Evolutionary conservation across 2,113 vertebrate genomes (phyloP), one percentile per base, ranked within the genome.

Genomic region (Corythoichthys haematopterus): DNA sequence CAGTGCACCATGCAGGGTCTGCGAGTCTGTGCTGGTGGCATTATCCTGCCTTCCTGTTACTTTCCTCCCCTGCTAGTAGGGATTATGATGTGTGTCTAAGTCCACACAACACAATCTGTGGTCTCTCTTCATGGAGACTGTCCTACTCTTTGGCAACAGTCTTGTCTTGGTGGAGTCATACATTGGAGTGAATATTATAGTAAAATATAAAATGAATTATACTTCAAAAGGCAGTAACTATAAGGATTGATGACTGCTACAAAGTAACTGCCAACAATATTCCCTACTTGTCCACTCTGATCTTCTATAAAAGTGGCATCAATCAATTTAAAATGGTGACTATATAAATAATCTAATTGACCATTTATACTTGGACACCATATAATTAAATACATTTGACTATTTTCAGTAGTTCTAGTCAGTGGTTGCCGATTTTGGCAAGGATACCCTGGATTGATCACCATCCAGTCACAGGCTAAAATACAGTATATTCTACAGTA

Each of bases 61-160:
- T 81, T 70, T 64, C 64, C 66, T 78, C 70, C 58, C 71, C 60
- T 35, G 1, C 72, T 57, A 14, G 35, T 79, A 56, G 59, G 81
- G 87, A 90, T 89, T 88, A 90, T 15, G 72, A 75, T 65, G 74
- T 69, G 71, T 38, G 52, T 70, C 71, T 80, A 73, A 84, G 40
- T 81, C 79, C 69, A 75, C 74, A 67, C 75, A 80, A 72, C 76
- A 76, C 82, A 89, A 84, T 84, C 86, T 84, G 37, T 58, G 67
- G 82, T 46, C 37, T 66, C 46, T 65, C 70, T 62, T 2, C 14
- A 48, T 65, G 38, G 68, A 69, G 76, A 66, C 71, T 48, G 50
- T 33, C 0, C 28, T 50, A 48, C 55, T n/a, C 46, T 33, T 13
- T 10, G 2, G 35, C 35, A 47, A 53, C 53, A 46, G 11, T 56